Evolutionary conservation across 2,113 vertebrate genomes (phyloP).

Genomic region (Coregonus clupeaformis): DNA sequence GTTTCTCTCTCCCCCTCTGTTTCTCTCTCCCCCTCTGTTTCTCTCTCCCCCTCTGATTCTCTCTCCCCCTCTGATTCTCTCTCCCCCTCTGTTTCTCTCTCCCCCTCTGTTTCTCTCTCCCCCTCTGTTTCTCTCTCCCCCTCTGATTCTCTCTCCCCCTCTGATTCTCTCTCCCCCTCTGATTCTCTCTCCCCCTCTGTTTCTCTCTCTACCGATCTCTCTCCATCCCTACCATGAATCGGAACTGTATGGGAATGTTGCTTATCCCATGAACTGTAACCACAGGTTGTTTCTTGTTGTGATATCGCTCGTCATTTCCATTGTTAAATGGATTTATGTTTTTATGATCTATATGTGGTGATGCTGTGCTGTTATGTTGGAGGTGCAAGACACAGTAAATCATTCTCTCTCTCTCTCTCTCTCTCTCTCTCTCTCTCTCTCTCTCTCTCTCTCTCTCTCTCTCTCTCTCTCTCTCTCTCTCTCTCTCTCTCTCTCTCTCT

Average conservation of each 20-base stretch:
- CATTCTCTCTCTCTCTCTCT: not conserved
- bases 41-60: conserved; percentile 31
- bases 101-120: conserved; percentile 1
- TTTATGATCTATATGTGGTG: too few species aligned
- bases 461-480: not conserved
- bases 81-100: conserved; percentile 24
- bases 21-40: conserved; percentile 42
- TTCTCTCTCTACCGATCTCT: conserved; percentile 15
- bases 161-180: too few species aligned
- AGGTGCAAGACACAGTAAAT: not conserved
- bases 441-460: not conserved
- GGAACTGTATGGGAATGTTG: too few species aligned
- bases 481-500: not conserved
- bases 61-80: too few species aligned
- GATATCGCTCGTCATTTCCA: too few species aligned
- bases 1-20: conserved; percentile 1
- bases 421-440: not conserved
- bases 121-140: too few species aligned
- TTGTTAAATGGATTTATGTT: too few species aligned
- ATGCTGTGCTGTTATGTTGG: too few species aligned
- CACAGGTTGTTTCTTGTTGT: too few species aligned
- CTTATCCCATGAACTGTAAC: too few species aligned
- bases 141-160: too few species aligned
- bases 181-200: conserved; percentile 10
- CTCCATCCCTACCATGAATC: conserved; percentile 6